These are phyloP conservation scores for Ceraclea dissimilis DNA, from an alignment of 2,888 invertebrate genomes.

Conservation along the genomic window DNA sequence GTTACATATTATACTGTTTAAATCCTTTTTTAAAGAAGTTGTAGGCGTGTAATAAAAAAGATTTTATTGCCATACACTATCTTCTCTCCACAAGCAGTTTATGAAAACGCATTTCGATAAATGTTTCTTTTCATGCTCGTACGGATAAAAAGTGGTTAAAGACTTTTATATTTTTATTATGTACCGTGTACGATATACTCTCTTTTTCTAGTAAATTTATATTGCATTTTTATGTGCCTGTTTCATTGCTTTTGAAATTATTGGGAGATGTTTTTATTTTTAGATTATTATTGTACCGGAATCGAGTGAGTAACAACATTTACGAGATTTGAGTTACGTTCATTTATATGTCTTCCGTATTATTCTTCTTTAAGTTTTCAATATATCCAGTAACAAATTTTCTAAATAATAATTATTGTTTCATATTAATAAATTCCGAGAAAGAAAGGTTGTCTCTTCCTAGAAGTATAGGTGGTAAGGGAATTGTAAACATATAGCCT, in stretches of 20 bases:
- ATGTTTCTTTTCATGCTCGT: neutral
- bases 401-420: too few relatives aligned
- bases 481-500: too few relatives aligned
- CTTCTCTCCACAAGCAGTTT: neutral
- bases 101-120: slow-evolving; percentile 7
- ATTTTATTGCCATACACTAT: slow-evolving; percentile 1
- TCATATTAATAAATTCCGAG: too few relatives aligned
- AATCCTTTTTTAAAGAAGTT: slow-evolving; percentile 16
- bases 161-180: neutral
- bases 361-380: too few relatives aligned
- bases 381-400: too few relatives aligned
- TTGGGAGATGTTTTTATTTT: too few relatives aligned
- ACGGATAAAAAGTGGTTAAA: neutral
- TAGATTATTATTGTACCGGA: too few relatives aligned
- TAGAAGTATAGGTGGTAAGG: too few relatives aligned
- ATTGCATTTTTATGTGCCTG: neutral
- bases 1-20: slow-evolving; percentile 12
- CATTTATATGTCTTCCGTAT: too few relatives aligned
- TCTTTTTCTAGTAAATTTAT: neutral
- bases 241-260: neutral
- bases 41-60: neutral
- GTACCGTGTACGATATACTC: neutral
- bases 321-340: too few relatives aligned
- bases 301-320: too few relatives aligned
- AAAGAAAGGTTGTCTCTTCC: too few relatives aligned